These are phyloP conservation scores for Myiozetetes cayanensis DNA, from an alignment of 2,113 vertebrate species.

Conservation along the genomic window DNA sequence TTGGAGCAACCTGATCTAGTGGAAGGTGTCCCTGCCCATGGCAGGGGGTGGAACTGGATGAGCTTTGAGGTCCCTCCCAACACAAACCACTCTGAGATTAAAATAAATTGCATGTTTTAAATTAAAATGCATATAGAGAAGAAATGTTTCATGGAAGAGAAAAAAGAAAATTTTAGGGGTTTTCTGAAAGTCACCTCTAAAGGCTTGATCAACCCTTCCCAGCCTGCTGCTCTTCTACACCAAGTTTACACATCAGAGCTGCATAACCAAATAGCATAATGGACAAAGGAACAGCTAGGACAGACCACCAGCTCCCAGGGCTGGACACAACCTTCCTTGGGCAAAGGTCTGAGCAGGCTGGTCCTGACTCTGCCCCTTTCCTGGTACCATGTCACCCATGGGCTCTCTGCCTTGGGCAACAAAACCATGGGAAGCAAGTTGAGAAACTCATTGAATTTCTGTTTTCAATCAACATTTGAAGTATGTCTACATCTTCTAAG, in stretches of 20 bases:
- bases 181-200: background rate
- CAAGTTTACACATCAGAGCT: background rate
- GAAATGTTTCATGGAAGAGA: background rate
- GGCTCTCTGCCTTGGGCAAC: background rate
- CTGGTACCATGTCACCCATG: fast-evolving
- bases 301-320: fast-evolving
- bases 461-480: background rate
- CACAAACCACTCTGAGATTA: background rate
- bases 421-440: background rate
- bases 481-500: fast-evolving
- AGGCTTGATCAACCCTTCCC: background rate
- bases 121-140: background rate
- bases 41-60: background rate
- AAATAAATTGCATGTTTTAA: background rate
- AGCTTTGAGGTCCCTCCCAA: background rate
- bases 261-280: fast-evolving
- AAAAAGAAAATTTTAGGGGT: background rate
- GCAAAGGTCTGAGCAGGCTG: background rate
- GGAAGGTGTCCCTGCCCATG: background rate
- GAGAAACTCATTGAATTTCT: background rate
- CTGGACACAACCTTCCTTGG: fast-evolving
- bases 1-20: background rate
- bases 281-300: background rate
- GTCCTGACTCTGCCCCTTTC: background rate
- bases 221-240: background rate